Evolutionary conservation across 2,888 invertebrate genomes (phyloP).

Genomic region (Ophonus ardosiacus): DNA sequence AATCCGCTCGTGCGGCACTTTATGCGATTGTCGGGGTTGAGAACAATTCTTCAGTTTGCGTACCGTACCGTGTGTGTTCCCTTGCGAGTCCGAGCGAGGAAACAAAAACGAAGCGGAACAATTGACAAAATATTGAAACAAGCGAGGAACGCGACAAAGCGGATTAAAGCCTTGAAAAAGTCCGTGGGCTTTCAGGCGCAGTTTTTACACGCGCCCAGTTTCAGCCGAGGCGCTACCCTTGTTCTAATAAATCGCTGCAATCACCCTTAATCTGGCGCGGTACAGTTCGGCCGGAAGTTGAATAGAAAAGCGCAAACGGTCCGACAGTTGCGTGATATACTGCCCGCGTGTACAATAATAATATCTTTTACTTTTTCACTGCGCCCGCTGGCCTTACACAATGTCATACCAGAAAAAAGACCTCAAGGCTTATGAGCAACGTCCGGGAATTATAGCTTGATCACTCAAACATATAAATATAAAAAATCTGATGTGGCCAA

Average conservation of each 20-base stretch:
- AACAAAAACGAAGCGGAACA: constrained; percentile 62
- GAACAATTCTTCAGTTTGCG: not conserved
- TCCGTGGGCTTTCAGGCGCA: constrained; percentile 55
- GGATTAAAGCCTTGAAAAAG: constrained; percentile 65
- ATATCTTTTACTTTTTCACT: constrained; percentile 55
- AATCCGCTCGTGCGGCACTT: not conserved
- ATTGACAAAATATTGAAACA: constrained; percentile 64
- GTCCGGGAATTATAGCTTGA: constrained; percentile 3
- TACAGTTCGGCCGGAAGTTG: constrained; percentile 58
- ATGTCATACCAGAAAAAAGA: not conserved
- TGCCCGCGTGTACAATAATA: constrained; percentile 56
- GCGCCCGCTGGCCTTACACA: not conserved
- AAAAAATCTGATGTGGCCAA: too few species aligned
- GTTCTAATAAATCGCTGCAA: constrained; percentile 64
- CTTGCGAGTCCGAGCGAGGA: constrained; percentile 20
- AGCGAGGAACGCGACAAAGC: constrained; percentile 64
- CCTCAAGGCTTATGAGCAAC: not conserved
- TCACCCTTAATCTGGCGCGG: constrained; percentile 63
- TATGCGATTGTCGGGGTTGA: not conserved
- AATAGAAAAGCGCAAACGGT: constrained; percentile 63
- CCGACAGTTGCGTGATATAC: constrained; percentile 59
- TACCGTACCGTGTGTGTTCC: not conserved
- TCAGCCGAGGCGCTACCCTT: constrained; percentile 55
- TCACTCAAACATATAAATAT: constrained; percentile 1
- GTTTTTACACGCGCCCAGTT: constrained; percentile 55